Evolutionary conservation across 2,888 invertebrate species (phyloP).

Genomic region (Drosophila lutescens): DNA sequence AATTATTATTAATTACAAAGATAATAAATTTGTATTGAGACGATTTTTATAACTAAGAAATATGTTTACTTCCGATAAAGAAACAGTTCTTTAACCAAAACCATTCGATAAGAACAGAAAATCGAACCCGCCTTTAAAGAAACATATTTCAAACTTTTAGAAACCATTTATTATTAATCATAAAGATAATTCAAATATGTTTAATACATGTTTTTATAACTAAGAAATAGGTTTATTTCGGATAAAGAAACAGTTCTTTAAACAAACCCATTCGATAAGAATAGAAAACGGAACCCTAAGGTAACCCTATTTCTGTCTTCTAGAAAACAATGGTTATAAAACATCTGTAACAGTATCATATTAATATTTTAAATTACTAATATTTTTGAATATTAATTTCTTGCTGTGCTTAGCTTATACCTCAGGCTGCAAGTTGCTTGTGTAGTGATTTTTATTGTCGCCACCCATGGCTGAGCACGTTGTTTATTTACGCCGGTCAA

Average conservation of each 20-base stretch:
- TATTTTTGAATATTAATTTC: neutral
- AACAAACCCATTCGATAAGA: no score
- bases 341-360: no score
- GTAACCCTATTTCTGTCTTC: no score
- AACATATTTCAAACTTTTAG: neutral
- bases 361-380: neutral
- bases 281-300: no score
- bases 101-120: neutral
- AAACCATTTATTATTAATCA: neutral
- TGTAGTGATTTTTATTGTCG: constrained; percentile 49
- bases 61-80: neutral
- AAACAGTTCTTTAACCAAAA: neutral
- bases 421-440: constrained; percentile 30
- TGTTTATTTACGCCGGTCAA: constrained; percentile 40
- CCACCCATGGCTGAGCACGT: constrained; percentile 35
- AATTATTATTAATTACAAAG: neutral
- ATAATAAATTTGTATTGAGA: no score
- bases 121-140: neutral
- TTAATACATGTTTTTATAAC: no score
- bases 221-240: no score
- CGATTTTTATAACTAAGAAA: no score
- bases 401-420: neutral
- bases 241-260: neutral
- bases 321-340: no score
- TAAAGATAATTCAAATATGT: neutral